These are phyloP conservation scores for Nebria brevicollis DNA, from an alignment of 2,888 invertebrate genomes.

Conservation along the genomic window DNA sequence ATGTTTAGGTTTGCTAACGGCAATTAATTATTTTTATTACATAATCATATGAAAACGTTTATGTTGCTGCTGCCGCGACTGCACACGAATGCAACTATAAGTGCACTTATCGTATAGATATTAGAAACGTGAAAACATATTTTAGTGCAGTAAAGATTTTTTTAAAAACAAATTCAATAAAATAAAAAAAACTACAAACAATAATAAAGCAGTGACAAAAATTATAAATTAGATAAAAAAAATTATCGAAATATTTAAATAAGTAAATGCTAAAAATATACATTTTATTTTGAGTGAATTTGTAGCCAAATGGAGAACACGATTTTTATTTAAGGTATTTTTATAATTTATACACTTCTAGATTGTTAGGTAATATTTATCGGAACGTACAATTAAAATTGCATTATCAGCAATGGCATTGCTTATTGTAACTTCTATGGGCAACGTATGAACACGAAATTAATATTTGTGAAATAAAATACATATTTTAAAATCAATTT, in stretches of 20 bases:
- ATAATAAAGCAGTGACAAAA: neutral
- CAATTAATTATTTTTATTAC: constrained; percentile 4
- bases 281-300: neutral
- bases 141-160: neutral
- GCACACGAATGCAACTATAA: constrained; percentile 32
- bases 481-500: neutral
- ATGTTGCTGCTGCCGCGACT: constrained; percentile 35
- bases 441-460: neutral
- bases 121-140: constrained; percentile 18
- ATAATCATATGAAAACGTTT: constrained; percentile 15
- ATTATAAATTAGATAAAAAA: neutral
- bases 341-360: constrained; percentile 5
- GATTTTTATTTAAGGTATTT: neutral
- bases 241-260: neutral
- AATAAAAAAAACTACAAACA: neutral
- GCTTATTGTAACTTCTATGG: constrained; percentile 8
- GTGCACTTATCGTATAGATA: constrained; percentile 24
- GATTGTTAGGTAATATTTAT: constrained; percentile 21
- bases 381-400: constrained; percentile 36
- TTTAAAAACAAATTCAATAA: neutral
- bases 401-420: constrained; percentile 40
- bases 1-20: neutral
- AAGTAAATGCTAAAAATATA: neutral
- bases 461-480: neutral
- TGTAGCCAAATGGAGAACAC: neutral